Conservation (phyloP, 2,113 vertebrate genomes). For the Nymphicus hollandicus region DNA sequence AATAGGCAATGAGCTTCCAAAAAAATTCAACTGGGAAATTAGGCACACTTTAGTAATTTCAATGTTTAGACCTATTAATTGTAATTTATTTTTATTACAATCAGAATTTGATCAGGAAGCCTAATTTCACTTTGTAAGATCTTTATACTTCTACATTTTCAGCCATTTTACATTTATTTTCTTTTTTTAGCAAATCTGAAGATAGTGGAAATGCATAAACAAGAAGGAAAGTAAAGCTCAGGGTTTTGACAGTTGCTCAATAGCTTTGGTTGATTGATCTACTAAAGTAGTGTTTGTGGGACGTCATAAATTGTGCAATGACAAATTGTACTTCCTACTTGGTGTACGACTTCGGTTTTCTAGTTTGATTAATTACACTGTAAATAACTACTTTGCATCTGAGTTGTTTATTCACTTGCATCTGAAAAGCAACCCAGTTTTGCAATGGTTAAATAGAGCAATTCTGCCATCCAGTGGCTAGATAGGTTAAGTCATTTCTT, state of each 20-base stretch:
- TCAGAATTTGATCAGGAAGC: neutral
- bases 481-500: neutral
- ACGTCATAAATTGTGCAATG: neutral
- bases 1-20: neutral
- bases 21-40: neutral
- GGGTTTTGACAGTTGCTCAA: neutral
- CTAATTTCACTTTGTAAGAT: neutral
- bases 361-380: neutral
- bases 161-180: neutral
- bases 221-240: neutral
- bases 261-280: neutral
- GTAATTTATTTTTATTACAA: neutral
- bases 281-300: neutral
- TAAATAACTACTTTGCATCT: neutral
- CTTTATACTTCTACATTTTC: neutral
- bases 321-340: neutral
- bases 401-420: neutral
- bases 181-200: neutral
- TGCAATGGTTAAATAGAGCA: slow-evolving; percentile 53
- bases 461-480: slow-evolving; percentile 67
- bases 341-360: neutral
- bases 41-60: neutral
- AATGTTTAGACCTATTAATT: neutral
- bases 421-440: neutral
- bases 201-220: neutral